A percentile compares a stretch with the other conserved stretches of the same genome.
Conservation (phyloP, 2,113 vertebrate species). For the Salvator merianae region DNA sequence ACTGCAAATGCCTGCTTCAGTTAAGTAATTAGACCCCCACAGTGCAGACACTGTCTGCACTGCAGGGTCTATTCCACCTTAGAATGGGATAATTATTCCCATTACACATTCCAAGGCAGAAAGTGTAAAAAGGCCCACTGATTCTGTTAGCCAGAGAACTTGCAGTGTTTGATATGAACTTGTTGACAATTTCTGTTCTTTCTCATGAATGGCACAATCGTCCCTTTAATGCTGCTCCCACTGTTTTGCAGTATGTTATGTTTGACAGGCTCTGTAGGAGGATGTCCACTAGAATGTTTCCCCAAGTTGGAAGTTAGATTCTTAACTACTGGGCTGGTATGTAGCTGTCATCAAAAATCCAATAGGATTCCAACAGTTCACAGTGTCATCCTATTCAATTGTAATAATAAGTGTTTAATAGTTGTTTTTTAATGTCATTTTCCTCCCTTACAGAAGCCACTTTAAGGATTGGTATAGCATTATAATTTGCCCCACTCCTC, state of each 20-base stretch:
- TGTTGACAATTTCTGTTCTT: background rate
- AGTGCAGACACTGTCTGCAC: no score
- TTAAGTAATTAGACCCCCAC: no score
- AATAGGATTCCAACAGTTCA: background rate
- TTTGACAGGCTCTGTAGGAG: slow-evolving; percentile 27
- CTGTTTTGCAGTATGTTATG: slow-evolving; percentile 4
- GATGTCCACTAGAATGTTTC: background rate
- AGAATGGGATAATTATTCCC: no score
- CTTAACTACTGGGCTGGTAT: background rate
- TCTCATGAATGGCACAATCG: background rate
- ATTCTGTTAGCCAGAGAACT: rapidly evolving
- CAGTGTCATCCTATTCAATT: slow-evolving; percentile 8
- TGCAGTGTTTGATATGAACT: background rate
- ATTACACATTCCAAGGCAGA: no score
- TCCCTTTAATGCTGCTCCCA: background rate
- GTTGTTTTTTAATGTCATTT: slow-evolving; percentile 2
- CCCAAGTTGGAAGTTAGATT: background rate
- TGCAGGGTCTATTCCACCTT: no score
- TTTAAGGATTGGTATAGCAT: background rate
- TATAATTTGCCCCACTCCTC: background rate
- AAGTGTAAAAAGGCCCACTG: no score
- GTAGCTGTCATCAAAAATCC: background rate
- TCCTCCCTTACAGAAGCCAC: background rate
- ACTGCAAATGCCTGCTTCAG: no score
- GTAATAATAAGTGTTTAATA: slow-evolving; percentile 19